A percentile compares a stretch with the other conserved stretches of the same genome.
These are phyloP conservation scores for Stigmatopora nigra DNA, from an alignment of 2,113 vertebrate genomes.

Conservation along the genomic window DNA sequence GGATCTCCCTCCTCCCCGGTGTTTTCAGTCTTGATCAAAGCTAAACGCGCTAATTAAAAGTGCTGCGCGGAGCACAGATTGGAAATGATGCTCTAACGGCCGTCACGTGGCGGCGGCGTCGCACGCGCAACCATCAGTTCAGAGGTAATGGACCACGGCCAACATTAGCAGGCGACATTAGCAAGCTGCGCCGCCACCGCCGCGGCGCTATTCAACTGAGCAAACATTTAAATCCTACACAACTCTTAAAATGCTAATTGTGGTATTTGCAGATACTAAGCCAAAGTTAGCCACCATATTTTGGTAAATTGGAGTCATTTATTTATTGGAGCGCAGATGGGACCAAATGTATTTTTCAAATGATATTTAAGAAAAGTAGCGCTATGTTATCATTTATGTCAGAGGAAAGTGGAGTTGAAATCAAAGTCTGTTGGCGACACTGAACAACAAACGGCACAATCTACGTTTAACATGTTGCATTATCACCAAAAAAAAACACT, in stretches of 20 bases:
- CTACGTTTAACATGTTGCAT: neutral
- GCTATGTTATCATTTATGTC: neutral
- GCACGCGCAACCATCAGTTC: conserved; percentile 52
- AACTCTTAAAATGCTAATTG: conserved; percentile 22
- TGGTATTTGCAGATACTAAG: neutral
- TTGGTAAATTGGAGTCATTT: neutral
- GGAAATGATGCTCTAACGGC: conserved; percentile 50
- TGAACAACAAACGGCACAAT: neutral
- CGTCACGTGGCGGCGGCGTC: conserved; percentile 29
- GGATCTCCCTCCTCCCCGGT: neutral
- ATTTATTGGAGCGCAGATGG: neutral
- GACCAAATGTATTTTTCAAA: neutral
- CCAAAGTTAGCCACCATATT: neutral
- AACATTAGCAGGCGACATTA: conserved; percentile 55
- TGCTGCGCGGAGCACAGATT: conserved; percentile 47
- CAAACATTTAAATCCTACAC: conserved; percentile 39
- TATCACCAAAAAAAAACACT: too few species aligned
- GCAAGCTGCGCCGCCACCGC: conserved; percentile 22
- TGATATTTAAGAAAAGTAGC: neutral
- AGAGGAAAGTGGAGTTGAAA: neutral
- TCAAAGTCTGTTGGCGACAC: neutral
- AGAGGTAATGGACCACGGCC: conserved; percentile 46
- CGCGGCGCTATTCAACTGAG: conserved; percentile 31
- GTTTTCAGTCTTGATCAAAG: conserved; percentile 8
- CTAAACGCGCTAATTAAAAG: conserved; percentile 27